Evolutionary conservation across 1,140 invertebrate species (phyloP).

Genomic region (Ostrea denselamellosa): DNA sequence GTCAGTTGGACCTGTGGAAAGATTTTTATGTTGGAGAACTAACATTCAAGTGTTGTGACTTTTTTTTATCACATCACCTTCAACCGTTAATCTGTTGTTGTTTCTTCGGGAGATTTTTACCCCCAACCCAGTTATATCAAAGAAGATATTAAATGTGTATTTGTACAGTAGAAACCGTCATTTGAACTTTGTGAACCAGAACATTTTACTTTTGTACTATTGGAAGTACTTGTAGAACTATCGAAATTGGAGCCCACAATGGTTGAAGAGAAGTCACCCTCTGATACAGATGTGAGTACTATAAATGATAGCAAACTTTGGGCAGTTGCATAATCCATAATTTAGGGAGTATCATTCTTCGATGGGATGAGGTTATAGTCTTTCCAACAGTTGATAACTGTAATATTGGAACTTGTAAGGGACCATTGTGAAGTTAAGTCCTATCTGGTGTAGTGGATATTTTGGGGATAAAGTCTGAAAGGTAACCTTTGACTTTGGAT

Average conservation of each 20-base stretch:
- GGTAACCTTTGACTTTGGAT: not conserved
- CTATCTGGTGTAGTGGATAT: too few relatives aligned
- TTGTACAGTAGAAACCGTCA: not conserved
- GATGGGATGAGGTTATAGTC: not conserved
- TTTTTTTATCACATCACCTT: not conserved
- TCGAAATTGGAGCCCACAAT: not conserved
- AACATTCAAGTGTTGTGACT: constrained; percentile 29
- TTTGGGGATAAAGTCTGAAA: not conserved
- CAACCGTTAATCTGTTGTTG: not conserved
- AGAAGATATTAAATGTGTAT: not conserved
- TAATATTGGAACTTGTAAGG: too few relatives aligned
- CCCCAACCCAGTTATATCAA: too few relatives aligned
- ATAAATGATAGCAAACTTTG: not conserved
- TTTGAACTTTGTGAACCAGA: not conserved
- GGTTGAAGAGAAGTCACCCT: not conserved
- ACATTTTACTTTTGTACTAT: not conserved
- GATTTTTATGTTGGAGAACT: not conserved
- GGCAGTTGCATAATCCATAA: not conserved
- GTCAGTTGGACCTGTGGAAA: not conserved
- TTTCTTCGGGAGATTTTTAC: not conserved
- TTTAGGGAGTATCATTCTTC: not conserved
- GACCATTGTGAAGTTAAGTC: too few relatives aligned
- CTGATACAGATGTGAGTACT: constrained; percentile 17
- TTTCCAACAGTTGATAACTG: too few relatives aligned
- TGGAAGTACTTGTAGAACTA: not conserved